Conservation (phyloP, 2,888 invertebrate genomes). For the Hydraecia micacea region DNA sequence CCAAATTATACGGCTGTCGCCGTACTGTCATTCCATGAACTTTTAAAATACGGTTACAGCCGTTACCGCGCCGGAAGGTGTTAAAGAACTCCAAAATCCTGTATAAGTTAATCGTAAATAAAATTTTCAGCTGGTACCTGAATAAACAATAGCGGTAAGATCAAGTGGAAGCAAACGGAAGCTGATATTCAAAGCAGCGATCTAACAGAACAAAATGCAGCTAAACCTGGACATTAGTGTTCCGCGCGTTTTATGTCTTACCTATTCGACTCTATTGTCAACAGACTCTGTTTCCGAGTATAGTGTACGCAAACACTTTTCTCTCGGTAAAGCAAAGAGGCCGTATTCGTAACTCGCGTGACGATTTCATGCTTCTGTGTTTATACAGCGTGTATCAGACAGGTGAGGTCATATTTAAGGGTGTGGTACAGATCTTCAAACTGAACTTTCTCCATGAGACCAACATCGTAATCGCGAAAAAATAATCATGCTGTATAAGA, state of each 20-base stretch:
- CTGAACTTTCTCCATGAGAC: too few relatives aligned
- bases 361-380: too few relatives aligned
- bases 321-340: neutral
- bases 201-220: slow-evolving; percentile 21
- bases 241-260: neutral
- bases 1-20: too few relatives aligned
- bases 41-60: too few relatives aligned
- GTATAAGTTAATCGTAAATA: slow-evolving; percentile 4
- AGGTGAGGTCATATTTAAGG: too few relatives aligned
- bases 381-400: too few relatives aligned
- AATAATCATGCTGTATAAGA: too few relatives aligned
- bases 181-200: slow-evolving; percentile 22
- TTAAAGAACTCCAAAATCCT: neutral
- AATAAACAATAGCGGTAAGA: neutral
- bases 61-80: too few relatives aligned
- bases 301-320: slow-evolving; percentile 11
- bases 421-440: too few relatives aligned
- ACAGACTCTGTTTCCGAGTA: neutral
- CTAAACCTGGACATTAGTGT: slow-evolving; percentile 29
- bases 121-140: slow-evolving; percentile 18
- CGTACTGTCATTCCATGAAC: too few relatives aligned
- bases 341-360: too few relatives aligned
- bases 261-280: slow-evolving; percentile 10
- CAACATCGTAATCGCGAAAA: too few relatives aligned
- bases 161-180: slow-evolving; percentile 5